Percentiles rank a stretch among this genome's conserved stretches.
These are phyloP conservation scores for Phengaris alcon DNA, from an alignment of 2,888 invertebrate species.

Conservation along the genomic window DNA sequence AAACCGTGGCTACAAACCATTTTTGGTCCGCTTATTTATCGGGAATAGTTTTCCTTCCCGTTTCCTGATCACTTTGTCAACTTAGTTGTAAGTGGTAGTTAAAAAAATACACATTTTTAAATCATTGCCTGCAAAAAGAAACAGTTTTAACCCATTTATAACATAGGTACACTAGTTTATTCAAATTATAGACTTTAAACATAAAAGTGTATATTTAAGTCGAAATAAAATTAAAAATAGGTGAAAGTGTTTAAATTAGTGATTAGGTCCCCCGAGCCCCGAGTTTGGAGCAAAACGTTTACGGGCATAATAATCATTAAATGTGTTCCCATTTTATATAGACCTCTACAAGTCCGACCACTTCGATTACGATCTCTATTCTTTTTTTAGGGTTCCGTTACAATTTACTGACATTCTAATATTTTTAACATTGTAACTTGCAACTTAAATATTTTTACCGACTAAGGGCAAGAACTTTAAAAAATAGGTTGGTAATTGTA, in stretches of 20 bases:
- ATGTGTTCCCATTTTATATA: conserved; percentile 73
- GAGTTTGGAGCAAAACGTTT: conserved; percentile 65
- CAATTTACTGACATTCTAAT: not conserved
- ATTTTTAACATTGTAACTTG: not conserved
- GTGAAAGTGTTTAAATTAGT: conserved; percentile 63
- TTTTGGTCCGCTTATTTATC: not conserved
- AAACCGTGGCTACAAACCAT: not conserved
- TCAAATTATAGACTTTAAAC: conserved; percentile 30
- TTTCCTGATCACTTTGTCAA: no score
- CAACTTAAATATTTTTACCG: no score
- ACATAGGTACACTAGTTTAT: not conserved
- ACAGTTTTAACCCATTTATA: not conserved
- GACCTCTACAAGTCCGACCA: conserved; percentile 63
- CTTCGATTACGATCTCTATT: conserved; percentile 74
- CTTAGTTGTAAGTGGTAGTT: no score
- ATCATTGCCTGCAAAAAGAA: not conserved
- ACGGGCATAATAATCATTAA: conserved; percentile 76
- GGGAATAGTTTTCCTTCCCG: no score
- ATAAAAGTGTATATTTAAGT: conserved; percentile 34
- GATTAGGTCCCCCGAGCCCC: conserved; percentile 59
- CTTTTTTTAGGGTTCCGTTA: conserved; percentile 61
- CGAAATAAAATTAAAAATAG: conserved; percentile 46
- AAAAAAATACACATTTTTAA: no score
- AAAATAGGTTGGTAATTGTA: no score
- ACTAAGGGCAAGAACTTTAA: no score